Evolutionary conservation across 2,797 vertebrate genomes (phyloP), one percentile per base, ranked within the genome.

Genomic region (Dendrocincla tyrannina): DNA sequence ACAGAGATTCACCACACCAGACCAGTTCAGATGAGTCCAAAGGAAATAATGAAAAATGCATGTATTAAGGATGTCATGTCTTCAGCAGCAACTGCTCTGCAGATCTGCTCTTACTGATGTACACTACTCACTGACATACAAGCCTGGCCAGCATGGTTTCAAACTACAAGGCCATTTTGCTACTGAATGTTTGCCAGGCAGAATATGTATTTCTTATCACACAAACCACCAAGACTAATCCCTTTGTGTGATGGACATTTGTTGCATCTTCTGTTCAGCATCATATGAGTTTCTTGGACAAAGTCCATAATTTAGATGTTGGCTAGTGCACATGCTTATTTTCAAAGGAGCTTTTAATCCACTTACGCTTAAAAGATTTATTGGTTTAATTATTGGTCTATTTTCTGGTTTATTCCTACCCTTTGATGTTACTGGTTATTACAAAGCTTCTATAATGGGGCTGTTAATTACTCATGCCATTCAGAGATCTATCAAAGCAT

Each of bases 341-440:
- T 96, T 92, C 92, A 94, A 94, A 94, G 76, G 49, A 92, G 62
- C 19, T 91, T 88, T 84, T 90, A 93, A 90, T 88, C 68, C 63
- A 88, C 70, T 91, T 85, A 90, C 50, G 68, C 64, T 94, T 77
- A 89, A 90, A 93, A 90, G 93, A 95, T 85, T 90, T 96, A 95
- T 91, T 95, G 37, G 69, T 89, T 96, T 95, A 96, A 96, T 96
- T 96, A 96, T 88, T 96, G 70, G n/a, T 94, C 94, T 96, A 78
- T 93, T 94, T 95, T 92, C 91, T 90, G 39, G 32, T 86, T 93
- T 95, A 91, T 95, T 93, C 41, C 59, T 78, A 74, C 13, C 20
- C 91, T 96, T 95, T 95, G 91, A 97, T 95, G 85, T 94, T 76
- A 82, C 46, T 87, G 44, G 69, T 75, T 96, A 77, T 93, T 91